phyloP scores from a whole-genome alignment of 2,113 vertebrate genomes.

The Spilogale gracilis region DNA sequence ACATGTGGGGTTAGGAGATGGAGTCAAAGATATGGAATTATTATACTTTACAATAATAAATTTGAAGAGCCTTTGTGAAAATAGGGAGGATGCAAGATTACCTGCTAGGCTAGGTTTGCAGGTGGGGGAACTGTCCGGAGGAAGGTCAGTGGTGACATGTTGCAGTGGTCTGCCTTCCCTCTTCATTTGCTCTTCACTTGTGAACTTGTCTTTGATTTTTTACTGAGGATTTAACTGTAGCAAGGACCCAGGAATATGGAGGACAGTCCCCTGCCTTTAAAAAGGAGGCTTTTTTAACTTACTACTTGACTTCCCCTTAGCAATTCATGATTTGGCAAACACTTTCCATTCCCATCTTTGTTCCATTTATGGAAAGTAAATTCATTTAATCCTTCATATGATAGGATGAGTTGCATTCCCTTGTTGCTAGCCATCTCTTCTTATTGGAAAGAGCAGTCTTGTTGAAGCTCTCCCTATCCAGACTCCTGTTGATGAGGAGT shows the following conservation, averaged over 20 bases:
- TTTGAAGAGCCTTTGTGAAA: neutral
- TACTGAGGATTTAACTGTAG: neutral
- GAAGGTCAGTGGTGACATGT: neutral
- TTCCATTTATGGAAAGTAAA: neutral
- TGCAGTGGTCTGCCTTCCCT: neutral
- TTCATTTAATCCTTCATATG: neutral
- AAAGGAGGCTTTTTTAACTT: neutral
- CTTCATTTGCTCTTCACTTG: neutral
- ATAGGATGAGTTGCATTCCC: neutral
- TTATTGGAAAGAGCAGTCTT: constrained; percentile 15
- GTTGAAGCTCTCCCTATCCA: neutral
- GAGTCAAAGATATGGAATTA: neutral
- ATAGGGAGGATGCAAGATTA: neutral
- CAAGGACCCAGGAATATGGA: neutral
- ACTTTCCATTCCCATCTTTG: neutral
- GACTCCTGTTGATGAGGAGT: neutral
- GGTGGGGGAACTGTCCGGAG: neutral
- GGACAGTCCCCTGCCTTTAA: neutral
- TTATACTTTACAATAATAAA: neutral
- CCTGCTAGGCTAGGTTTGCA: neutral
- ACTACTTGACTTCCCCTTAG: neutral
- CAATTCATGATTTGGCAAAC: neutral
- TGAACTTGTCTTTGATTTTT: neutral
- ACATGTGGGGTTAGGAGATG: neutral
- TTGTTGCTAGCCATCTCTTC: neutral